Base-by-base conservation (phyloP, 2,113 vertebrate species). In the Pseudonaja textilis region DNA sequence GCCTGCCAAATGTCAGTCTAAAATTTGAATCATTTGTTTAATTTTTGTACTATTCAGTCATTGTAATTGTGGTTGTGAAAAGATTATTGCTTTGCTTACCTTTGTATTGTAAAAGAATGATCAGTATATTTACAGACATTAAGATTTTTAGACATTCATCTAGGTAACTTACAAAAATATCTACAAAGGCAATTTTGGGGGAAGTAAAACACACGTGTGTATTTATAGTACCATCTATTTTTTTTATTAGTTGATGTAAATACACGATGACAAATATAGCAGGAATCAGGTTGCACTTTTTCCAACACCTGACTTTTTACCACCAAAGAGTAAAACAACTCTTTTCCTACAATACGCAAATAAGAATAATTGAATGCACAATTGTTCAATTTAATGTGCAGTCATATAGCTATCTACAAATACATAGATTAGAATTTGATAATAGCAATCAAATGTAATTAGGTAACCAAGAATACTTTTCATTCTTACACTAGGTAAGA, bases 281-380 rank as follows among this genome's bases (percentile, higher is more conserved):
- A 81, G 34, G 18, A 42, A 81, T 81, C 74, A 20, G 16, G 16
- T 39, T 20, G n/a, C 69, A 42, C 1, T 39, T 42, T 81, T 81
- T 81, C 34, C 18, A 81, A 22, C 18, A 22, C 34, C 34, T 8
- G 74, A 42, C 34, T 42, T 81, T 22, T 81, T 42, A 22, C 74
- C 74, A 81, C 7, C 18, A 42, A 42, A 39, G 34, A 39, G 16
- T 81, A 42, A 42, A 42, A 22, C 69, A 81, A 81, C 34, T 42
- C 34, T 81, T 39, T 22, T 81, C 7, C 74, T 81, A 81, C 7
- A 81, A 42, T 42, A 3, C 22, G 42, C 74, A 39, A 39, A 81
- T 12, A 59, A 57, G 20, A 0, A 52, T 56, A 61, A 50, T 0
- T 0, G 3, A n/a, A 1, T 16, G 0, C 0, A 1, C 12, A 22